A percentile compares a stretch with the other conserved stretches of the same genome.
phyloP scores from a whole-genome alignment of 37 sponge, comb jelly and placozoan species.

The Axinella damicornis region DNA sequence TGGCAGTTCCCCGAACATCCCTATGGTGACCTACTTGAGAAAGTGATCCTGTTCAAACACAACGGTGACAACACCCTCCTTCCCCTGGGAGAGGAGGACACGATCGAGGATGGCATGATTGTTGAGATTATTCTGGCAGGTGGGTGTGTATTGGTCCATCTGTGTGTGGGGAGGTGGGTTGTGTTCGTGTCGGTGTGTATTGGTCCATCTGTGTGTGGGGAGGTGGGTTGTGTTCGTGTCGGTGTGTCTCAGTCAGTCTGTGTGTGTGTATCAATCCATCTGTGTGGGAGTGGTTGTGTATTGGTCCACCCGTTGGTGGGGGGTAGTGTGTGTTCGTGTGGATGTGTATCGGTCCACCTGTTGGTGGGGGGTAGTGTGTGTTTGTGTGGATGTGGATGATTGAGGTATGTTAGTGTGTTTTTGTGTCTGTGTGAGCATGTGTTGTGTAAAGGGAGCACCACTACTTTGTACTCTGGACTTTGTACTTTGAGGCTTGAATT shows the following conservation, averaged over 20 bases:
- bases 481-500: no score
- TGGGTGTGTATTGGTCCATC: not conserved
- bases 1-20: conserved; percentile 85
- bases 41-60: conserved; percentile 62
- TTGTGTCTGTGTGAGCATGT: no score
- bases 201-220: not conserved
- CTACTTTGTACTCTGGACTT: no score
- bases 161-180: not conserved
- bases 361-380: no score
- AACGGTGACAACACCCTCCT: conserved; percentile 28
- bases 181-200: not conserved
- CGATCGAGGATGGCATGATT: conserved; percentile 63
- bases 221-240: not conserved
- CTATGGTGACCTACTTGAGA: conserved; percentile 70
- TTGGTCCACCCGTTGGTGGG: not conserved
- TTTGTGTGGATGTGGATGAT: no score
- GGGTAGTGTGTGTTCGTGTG: no score
- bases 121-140: conserved; percentile 71
- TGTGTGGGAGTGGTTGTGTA: not conserved
- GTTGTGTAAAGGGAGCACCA: no score
- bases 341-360: no score
- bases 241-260: not conserved
- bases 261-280: not conserved
- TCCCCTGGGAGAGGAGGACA: conserved; percentile 41
- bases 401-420: no score